Evolutionary conservation across 2,113 vertebrate genomes (phyloP).

Genomic region (Philantomba maxwellii): DNA sequence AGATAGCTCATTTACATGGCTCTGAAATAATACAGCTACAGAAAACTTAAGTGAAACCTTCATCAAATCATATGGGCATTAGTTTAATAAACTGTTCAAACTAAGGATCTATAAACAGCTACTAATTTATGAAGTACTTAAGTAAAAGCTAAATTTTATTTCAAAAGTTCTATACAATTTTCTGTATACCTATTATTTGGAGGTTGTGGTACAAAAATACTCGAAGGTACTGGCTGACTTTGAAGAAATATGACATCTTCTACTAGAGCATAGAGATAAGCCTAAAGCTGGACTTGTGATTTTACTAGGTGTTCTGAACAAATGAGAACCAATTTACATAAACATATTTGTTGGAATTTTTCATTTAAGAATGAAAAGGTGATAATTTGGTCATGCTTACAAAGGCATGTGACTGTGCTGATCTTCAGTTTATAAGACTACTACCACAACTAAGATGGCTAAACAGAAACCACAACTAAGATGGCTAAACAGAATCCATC

Average conservation of each 20-base stretch:
- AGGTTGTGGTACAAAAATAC: not conserved
- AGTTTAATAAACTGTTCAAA: not conserved
- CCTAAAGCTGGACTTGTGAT: not conserved
- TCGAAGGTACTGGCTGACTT: not conserved
- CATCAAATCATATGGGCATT: not conserved
- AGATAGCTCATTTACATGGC: not conserved
- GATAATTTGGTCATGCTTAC: not conserved
- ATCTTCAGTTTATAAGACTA: not conserved
- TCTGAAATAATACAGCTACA: conserved; percentile 5
- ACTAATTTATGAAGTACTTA: not conserved
- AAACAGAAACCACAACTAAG: not conserved
- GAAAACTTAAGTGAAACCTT: not conserved
- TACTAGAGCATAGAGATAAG: not conserved
- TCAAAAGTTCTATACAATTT: conserved; percentile 18
- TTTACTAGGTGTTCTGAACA: not conserved
- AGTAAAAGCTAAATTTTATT: conserved; percentile 27
- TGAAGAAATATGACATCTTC: not conserved
- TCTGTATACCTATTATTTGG: not conserved
- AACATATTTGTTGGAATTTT: not conserved
- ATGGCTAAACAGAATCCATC: not conserved
- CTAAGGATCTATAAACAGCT: not conserved
- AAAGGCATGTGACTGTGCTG: not conserved
- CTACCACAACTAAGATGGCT: not conserved
- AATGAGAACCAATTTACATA: not conserved
- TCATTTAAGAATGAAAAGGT: not conserved